phyloP scores from a whole-genome alignment of 1,140 invertebrate species.

The Drosophila ananassae region DNA sequence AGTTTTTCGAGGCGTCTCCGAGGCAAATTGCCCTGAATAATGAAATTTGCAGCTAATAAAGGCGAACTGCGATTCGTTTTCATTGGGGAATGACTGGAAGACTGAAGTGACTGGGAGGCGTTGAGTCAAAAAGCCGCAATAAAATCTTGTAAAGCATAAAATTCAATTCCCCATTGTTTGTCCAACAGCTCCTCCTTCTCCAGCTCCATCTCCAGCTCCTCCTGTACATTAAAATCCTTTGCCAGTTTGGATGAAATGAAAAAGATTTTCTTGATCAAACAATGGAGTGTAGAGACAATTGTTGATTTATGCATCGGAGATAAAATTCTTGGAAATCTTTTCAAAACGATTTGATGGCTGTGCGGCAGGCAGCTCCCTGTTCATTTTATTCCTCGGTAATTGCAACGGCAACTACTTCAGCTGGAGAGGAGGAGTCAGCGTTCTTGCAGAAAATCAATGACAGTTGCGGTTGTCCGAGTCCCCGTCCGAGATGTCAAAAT shows the following conservation, averaged over 20 bases:
- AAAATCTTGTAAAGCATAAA: conserved; percentile 75
- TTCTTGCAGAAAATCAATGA: conserved; percentile 71
- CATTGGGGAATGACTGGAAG: conserved; percentile 18
- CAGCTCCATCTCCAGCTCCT: not conserved
- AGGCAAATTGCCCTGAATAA: conserved; percentile 74
- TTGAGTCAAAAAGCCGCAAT: conserved; percentile 69
- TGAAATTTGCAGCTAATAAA: conserved; percentile 69
- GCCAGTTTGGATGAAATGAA: conserved; percentile 32
- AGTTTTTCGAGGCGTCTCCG: conserved; percentile 43
- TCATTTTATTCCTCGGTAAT: conserved; percentile 39
- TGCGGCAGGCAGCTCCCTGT: conserved; percentile 3
- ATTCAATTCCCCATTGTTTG: conserved; percentile 71
- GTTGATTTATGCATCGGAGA: conserved; percentile 73
- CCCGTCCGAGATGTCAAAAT: not conserved
- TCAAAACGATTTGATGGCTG: conserved; percentile 19
- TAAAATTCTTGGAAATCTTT: conserved; percentile 65
- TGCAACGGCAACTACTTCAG: conserved; percentile 33
- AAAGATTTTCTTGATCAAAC: conserved; percentile 74
- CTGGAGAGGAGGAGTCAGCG: conserved; percentile 38
- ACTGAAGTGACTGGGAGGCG: conserved; percentile 6
- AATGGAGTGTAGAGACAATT: conserved; percentile 51
- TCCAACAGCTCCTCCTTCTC: conserved; percentile 5
- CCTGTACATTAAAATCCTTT: not conserved
- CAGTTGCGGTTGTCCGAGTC: conserved; percentile 33
- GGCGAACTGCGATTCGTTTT: conserved; percentile 36